A percentile compares a stretch with the other conserved stretches of the same genome.
Evolutionary conservation across 2,888 invertebrate species (phyloP).

Genomic region (Archaeoteleia sp.): DNA sequence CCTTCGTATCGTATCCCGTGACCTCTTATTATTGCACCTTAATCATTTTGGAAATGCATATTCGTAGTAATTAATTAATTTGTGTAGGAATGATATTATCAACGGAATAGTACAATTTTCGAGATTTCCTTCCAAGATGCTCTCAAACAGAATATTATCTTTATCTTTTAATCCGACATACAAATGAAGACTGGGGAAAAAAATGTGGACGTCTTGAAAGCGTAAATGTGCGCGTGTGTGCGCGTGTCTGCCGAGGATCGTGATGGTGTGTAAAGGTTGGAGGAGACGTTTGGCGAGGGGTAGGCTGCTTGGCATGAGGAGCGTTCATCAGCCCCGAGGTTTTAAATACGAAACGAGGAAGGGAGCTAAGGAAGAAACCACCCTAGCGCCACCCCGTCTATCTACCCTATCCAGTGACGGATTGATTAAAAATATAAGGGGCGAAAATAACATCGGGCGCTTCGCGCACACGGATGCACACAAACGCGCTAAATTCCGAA

Average conservation of each 20-base stretch:
- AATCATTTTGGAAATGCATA: background rate
- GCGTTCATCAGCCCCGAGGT: conserved; percentile 75
- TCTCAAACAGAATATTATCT: conserved; percentile 48
- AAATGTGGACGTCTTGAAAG: conserved; percentile 45
- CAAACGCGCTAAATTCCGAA: conserved; percentile 40
- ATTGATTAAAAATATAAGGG: conserved; percentile 75
- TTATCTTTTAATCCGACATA: conserved; percentile 50
- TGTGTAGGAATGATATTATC: conserved; percentile 26
- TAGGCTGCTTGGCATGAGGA: conserved; percentile 72
- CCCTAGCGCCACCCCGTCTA: conserved; percentile 56
- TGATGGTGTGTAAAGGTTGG: conserved; percentile 34
- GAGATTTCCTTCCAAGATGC: conserved; percentile 22
- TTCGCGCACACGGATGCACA: conserved; percentile 43
- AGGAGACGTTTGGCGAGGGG: conserved; percentile 55
- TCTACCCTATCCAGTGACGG: conserved; percentile 70
- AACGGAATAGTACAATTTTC: conserved; percentile 30
- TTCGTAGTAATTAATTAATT: conserved; percentile 36
- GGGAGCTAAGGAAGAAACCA: conserved; percentile 72
- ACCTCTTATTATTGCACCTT: no score
- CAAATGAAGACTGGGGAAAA: conserved; percentile 39
- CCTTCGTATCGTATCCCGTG: no score
- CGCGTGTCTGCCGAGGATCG: conserved; percentile 19
- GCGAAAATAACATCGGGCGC: conserved; percentile 68
- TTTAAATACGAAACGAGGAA: conserved; percentile 74
- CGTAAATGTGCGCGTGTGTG: conserved; percentile 16